These are phyloP conservation scores for Aepyceros melampus DNA, from an alignment of 2,113 vertebrate species.

Conservation along the genomic window DNA sequence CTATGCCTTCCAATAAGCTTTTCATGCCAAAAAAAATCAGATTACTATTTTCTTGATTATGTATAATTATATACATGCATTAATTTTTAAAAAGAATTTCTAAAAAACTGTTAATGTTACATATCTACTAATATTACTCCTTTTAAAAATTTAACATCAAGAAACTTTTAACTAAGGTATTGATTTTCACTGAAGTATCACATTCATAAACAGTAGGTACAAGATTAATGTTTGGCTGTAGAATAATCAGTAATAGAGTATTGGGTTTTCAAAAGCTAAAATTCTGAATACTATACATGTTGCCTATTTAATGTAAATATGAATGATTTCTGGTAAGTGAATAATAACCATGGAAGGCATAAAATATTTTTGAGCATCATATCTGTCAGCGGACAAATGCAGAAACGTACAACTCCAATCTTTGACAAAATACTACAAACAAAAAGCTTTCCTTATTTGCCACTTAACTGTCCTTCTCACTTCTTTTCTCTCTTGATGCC, in stretches of 20 bases:
- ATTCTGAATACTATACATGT: not conserved
- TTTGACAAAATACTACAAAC: not conserved
- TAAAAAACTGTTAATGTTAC: not conserved
- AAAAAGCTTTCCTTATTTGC: not conserved
- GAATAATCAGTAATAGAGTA: not conserved
- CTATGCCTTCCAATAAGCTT: not conserved
- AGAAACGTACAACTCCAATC: not conserved
- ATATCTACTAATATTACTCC: not conserved
- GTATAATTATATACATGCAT: not conserved
- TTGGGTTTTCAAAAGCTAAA: not conserved
- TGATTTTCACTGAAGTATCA: not conserved
- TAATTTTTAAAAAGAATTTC: not conserved
- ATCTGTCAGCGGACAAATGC: not conserved
- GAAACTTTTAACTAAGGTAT: not conserved
- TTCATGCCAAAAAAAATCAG: constrained; percentile 75
- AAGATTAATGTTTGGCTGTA: not conserved
- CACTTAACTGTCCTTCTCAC: not conserved
- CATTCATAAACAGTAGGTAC: not conserved
- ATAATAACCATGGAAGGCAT: not conserved
- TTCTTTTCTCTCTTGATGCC: not conserved
- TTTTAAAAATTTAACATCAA: not conserved
- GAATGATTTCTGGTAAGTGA: not conserved
- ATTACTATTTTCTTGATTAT: not conserved
- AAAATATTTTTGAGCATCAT: not conserved
- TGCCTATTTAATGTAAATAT: not conserved